Evolutionary conservation across 2,888 invertebrate species (phyloP), one percentile per base, ranked within the genome.

Genomic region (Pimpla rufipes): DNA sequence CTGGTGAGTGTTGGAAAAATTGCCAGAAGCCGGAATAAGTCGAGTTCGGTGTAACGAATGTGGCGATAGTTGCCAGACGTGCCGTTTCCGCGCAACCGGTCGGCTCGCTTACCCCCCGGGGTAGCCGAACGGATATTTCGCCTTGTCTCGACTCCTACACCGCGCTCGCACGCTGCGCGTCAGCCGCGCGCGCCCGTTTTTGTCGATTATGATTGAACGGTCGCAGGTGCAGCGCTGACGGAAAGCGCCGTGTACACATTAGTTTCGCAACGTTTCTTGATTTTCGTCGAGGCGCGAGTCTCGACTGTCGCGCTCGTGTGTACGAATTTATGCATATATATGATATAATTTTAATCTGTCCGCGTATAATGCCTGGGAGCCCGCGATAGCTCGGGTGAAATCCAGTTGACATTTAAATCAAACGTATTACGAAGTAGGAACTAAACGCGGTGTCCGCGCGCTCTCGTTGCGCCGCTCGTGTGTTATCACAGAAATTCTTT

Each of bases 401-500:
- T 80, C 70, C 23, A 23, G 82, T 83, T 82, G 81, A 84, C 81
- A 79, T 86, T 86, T 87, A 86, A 82, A 83, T 86, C 81, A 83
- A 83, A 79, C 62, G 67, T 82, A n/a, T 67, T 83, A 83, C 79
- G 67, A 83, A 76, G 45, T 79, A 83, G 81, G 68, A 79, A 81
- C 79, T 62, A 71, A 78, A 75, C 62, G 47, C 57, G 40, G n/a
- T 10, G 55, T 37, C 57, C 29, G 67, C 73, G 75, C 81, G 80
- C 75, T 70, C 76, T 29, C 23, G 35, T 16, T 35, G 29, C 29
- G 29, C 79, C 70, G 47, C 35, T 42, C 76, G 80, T 73, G 80
- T 73, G 83, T 83, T 83, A 83, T 83, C 83, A 83, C 77, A 68
- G 76, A 74, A 74, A 80, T 80, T 83, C 77, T 83, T 83, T 83